A percentile compares a stretch with the other conserved stretches of the same genome.
Evolutionary conservation across 2,113 vertebrate genomes (phyloP).

Genomic region (Pteropus alecto): DNA sequence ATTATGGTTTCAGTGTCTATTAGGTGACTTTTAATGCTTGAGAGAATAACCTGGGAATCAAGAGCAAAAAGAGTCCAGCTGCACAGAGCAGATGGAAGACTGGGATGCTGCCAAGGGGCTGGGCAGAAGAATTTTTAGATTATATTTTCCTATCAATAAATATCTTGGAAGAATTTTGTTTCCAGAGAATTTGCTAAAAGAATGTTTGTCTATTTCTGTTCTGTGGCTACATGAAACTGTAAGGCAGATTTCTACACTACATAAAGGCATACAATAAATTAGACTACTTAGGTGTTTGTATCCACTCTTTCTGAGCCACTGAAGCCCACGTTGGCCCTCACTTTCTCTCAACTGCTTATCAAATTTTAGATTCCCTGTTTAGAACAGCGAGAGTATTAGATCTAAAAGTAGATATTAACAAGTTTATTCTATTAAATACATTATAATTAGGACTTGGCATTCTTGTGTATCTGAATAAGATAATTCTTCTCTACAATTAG

Average conservation of each 20-base stretch:
- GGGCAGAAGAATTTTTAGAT: constrained; percentile 66
- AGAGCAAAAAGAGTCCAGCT: background rate
- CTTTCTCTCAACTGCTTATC: background rate
- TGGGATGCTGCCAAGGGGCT: constrained; percentile 45
- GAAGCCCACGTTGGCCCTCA: background rate
- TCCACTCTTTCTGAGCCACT: background rate
- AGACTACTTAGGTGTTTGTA: background rate
- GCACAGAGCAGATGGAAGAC: constrained; percentile 29
- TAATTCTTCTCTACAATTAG: background rate
- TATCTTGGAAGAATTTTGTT: constrained; percentile 69
- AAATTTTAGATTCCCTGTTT: background rate
- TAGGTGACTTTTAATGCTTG: background rate
- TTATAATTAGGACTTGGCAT: background rate
- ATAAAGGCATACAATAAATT: background rate
- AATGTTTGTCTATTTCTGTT: constrained; percentile 42
- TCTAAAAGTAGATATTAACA: constrained; percentile 12
- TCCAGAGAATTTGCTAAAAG: constrained; percentile 59
- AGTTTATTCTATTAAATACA: background rate
- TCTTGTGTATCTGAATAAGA: constrained; percentile 31
- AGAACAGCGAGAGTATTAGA: background rate
- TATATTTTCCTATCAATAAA: constrained; percentile 69
- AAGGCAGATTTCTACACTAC: background rate
- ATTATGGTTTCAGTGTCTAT: constrained; percentile 38
- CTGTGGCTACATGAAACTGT: background rate
- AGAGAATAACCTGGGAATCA: constrained; percentile 53